Evolutionary conservation across 1,140 invertebrate genomes (phyloP).

Genomic region (Papilio dardanus): DNA sequence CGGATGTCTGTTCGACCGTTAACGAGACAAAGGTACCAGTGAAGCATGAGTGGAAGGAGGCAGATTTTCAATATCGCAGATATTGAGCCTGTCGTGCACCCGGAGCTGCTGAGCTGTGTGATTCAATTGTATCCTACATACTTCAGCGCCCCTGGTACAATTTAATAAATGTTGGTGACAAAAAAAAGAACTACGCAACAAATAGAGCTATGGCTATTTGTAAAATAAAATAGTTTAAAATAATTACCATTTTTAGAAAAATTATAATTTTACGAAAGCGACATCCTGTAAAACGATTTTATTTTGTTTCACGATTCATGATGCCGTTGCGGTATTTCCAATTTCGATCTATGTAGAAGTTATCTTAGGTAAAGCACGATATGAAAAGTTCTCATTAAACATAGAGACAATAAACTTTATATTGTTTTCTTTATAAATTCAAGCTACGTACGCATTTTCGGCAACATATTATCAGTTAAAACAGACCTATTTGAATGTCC

Average conservation of each 20-base stretch:
- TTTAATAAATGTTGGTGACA: neutral
- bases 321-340: neutral
- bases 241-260: neutral
- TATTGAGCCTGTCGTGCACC: conserved; percentile 12
- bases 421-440: neutral
- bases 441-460: too few relatives aligned
- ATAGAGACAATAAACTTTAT: neutral
- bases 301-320: neutral
- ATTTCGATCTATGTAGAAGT: neutral
- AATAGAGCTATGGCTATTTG: too few relatives aligned
- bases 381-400: neutral
- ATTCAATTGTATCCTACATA: conserved; percentile 6
- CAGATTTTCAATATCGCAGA: neutral
- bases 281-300: neutral
- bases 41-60: conserved; percentile 6
- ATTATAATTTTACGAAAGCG: neutral
- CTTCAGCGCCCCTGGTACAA: conserved; percentile 12
- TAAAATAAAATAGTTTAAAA: neutral
- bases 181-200: neutral
- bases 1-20: conserved; percentile 2
- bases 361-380: neutral
- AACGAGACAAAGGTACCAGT: conserved; percentile 17
- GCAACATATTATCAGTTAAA: too few relatives aligned
- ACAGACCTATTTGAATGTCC: neutral
- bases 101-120: neutral